Evolutionary conservation across 2,113 vertebrate genomes (phyloP), one percentile per base, ranked within the genome.

Genomic region (Tautogolabrus adspersus): DNA sequence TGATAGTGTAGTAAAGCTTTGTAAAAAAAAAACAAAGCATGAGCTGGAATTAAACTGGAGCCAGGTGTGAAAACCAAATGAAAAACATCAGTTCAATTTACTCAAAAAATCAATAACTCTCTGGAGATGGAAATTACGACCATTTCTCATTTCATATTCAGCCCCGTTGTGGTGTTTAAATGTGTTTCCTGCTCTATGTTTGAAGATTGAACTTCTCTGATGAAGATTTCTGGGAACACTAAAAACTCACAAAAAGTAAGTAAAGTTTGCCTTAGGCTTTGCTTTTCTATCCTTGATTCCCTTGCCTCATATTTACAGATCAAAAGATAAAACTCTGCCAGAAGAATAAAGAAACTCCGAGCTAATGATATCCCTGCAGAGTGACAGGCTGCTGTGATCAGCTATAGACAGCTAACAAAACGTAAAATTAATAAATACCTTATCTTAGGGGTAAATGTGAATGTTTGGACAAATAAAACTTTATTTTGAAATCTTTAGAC

Each of bases 91-190:
- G 26, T 69, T 77, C 49, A 75, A 82, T 85, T 82, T 76, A 37
- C 13, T 38, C 42, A 78, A 42, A 72, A 34, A 83, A 87, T 91
- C 86, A 79, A 88, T 87, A 82, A 1, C 10, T 46, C 3, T 22
- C 67, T 62, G 30, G 67, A 62, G 62, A 76, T 66, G 65, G 49
- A 81, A 69, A 68, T 51, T 54, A 13, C 22, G 10, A 84, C 74
- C 85, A 84, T 87, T 87, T 73, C 59, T 65, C 18, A 44, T 81
- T 65, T 83, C 5, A 77, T 22, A 77, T 77, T 66, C 62, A 56
- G 19, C 9, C 16, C n/a, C 51, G 51, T 34, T 61, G 68, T 68
- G 49, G 64, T 70, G 10, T 30, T 59, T 47, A 34, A 13, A 10
- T 22, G 58, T 13, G 30, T 46, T 59, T 73, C 26, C 19, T 73